Conservation (phyloP, 2,113 vertebrate species). For the Hemiscyllium ocellatum region DNA sequence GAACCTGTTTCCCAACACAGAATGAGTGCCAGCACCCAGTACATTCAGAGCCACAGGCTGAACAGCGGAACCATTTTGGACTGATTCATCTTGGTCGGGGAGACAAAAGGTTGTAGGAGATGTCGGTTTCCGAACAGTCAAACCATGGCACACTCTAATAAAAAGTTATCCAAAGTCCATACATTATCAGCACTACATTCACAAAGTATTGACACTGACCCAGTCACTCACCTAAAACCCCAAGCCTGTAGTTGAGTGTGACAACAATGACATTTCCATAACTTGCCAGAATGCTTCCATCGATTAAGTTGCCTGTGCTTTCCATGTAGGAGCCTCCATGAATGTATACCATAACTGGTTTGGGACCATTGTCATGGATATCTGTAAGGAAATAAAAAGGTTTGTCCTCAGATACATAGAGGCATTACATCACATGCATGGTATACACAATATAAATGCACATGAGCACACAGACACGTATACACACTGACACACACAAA, state of each 20-base stretch:
- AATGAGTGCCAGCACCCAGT: too few species aligned
- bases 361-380: conserved; percentile 77
- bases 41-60: not conserved
- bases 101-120: too few species aligned
- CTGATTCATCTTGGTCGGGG: not conserved
- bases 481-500: too few species aligned
- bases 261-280: conserved; percentile 91
- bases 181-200: not conserved
- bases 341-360: conserved; percentile 91
- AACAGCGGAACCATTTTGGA: not conserved
- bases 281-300: conserved; percentile 85
- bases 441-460: too few species aligned
- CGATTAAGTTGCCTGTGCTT: conserved; percentile 90
- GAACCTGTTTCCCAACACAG: not conserved
- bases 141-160: not conserved
- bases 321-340: conserved; percentile 93
- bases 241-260: conserved; percentile 88
- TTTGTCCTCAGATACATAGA: not conserved
- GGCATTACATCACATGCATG: too few species aligned
- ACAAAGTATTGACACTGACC: not conserved
- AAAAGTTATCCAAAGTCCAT: not conserved
- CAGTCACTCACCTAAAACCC: conserved; percentile 74
- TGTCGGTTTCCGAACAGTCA: too few species aligned
- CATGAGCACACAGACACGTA: too few species aligned
- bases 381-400: conserved; percentile 58